These are phyloP conservation scores for Sander lucioperca DNA, from an alignment of 2,113 vertebrate species.

Conservation along the genomic window DNA sequence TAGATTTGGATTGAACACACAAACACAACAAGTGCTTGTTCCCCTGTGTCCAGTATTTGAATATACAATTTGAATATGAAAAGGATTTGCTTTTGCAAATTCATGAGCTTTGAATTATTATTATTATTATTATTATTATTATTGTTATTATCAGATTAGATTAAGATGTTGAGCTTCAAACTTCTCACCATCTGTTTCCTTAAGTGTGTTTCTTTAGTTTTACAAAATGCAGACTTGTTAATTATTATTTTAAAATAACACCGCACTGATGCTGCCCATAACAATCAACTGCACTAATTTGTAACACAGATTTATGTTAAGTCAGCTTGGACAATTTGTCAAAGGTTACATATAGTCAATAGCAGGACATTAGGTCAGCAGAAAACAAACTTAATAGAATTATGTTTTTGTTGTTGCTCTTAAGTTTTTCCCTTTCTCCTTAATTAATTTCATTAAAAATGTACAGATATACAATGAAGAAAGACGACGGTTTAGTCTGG, in stretches of 20 bases:
- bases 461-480: conserved; percentile 96
- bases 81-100: conserved; percentile 23
- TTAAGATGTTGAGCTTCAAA: not conserved
- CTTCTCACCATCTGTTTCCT: not conserved
- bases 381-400: not conserved
- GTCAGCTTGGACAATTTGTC: conserved; percentile 7
- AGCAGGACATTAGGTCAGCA: conserved; percentile 7
- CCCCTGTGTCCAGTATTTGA: conserved; percentile 6
- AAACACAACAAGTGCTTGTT: conserved; percentile 19
- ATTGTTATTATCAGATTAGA: not conserved
- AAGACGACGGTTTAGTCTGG: conserved; percentile 91
- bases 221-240: not conserved
- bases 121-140: not conserved
- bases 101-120: conserved; percentile 9
- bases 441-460: conserved; percentile 51
- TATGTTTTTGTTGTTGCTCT: conserved; percentile 4
- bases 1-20: conserved; percentile 27
- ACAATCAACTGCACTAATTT: not conserved
- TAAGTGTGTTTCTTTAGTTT: not conserved
- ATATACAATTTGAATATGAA: conserved; percentile 30
- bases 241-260: not conserved
- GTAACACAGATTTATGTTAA: not conserved
- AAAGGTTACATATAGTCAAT: conserved; percentile 8
- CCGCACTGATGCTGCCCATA: not conserved
- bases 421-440: conserved; percentile 16